Evolutionary conservation across 2,888 invertebrate genomes (phyloP).

Genomic region (Nematopogon swammerdamellus): DNA sequence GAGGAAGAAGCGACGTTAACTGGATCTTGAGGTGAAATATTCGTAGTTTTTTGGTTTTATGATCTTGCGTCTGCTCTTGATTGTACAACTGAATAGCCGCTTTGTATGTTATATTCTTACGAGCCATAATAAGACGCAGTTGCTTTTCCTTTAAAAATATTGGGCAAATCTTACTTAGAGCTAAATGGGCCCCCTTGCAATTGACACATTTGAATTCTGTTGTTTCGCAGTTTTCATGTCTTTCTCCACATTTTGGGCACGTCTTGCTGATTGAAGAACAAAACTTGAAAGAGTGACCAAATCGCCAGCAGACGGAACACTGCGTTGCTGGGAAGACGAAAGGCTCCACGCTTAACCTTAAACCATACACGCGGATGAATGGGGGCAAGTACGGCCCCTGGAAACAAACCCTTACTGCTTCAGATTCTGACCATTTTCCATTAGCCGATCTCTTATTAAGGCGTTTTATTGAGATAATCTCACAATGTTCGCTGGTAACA

Average conservation of each 20-base stretch:
- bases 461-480: neutral
- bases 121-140: neutral
- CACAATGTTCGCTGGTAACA: neutral
- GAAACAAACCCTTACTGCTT: neutral
- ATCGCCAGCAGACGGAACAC: constrained; percentile 11
- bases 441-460: neutral
- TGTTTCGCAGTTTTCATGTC: constrained; percentile 8
- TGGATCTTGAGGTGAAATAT: neutral
- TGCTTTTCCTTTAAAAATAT: constrained; percentile 10
- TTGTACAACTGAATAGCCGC: neutral
- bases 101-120: neutral
- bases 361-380: neutral
- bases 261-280: constrained; percentile 7
- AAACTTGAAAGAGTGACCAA: constrained; percentile 1
- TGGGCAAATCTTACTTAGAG: constrained; percentile 9
- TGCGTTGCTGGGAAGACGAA: constrained; percentile 3
- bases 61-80: neutral
- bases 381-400: neutral
- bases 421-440: neutral
- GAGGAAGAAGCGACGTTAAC: neutral
- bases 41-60: neutral
- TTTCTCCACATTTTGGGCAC: constrained; percentile 10
- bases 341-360: neutral
- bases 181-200: constrained; percentile 11
- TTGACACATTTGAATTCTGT: constrained; percentile 10